Evolutionary conservation across 2,797 vertebrate species (phyloP).

Genomic region (Anomalospiza imberbis): DNA sequence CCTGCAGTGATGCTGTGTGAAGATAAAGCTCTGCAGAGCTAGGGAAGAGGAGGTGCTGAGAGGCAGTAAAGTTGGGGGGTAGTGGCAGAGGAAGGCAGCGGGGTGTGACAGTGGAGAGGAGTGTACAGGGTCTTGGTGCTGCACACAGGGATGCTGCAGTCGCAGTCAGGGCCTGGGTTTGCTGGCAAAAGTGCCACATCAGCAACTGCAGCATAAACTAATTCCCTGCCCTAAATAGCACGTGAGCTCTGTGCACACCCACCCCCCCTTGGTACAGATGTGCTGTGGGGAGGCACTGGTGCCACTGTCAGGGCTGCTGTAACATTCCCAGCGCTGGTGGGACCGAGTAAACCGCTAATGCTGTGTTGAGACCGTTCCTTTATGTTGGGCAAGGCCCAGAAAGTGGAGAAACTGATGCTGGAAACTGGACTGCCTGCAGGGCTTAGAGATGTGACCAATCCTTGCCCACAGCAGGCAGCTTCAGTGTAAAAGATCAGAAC

Average conservation of each 20-base stretch:
- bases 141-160: neutral
- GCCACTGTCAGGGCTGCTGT: neutral
- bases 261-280: too few relatives aligned
- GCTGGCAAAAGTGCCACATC: neutral
- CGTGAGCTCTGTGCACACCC: neutral
- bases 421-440: neutral
- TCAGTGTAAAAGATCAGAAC: neutral
- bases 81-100: neutral
- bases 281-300: fast-evolving
- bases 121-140: neutral
- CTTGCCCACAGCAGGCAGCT: neutral
- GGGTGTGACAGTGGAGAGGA: fast-evolving
- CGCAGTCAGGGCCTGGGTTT: neutral
- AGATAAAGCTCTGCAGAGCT: neutral
- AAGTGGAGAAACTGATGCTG: neutral
- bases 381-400: neutral
- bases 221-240: neutral
- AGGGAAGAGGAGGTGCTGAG: neutral
- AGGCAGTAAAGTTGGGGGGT: neutral
- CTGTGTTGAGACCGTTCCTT: neutral
- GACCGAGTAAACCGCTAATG: neutral
- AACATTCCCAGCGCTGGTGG: neutral
- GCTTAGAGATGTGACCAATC: neutral
- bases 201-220: neutral
- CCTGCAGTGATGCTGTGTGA: neutral